A percentile compares a stretch with the other conserved stretches of the same genome.
These are phyloP conservation scores for Centropus bengalensis DNA, from an alignment of 2,113 vertebrate genomes.

Conservation along the genomic window DNA sequence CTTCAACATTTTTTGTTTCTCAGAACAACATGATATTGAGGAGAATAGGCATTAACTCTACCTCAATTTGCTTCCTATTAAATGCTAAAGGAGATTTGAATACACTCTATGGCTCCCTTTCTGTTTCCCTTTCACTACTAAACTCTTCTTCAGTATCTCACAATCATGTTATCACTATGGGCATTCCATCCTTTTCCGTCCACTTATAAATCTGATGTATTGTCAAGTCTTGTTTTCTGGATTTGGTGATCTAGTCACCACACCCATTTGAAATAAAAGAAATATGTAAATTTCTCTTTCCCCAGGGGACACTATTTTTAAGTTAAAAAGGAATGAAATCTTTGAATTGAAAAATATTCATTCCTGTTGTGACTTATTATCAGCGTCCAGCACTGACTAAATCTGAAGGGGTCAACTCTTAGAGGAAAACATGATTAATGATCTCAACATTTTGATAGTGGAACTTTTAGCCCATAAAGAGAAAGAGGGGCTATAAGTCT, in stretches of 20 bases:
- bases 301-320: background rate
- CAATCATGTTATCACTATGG: background rate
- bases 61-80: background rate
- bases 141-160: background rate
- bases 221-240: background rate
- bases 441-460: background rate
- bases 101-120: background rate
- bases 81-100: background rate
- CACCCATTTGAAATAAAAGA: background rate
- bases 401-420: constrained; percentile 6
- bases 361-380: background rate
- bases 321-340: background rate
- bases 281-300: background rate
- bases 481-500: constrained; percentile 29
- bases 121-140: background rate
- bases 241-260: background rate
- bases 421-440: constrained; percentile 15
- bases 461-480: constrained; percentile 28
- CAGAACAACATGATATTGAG: background rate
- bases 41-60: background rate
- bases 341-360: constrained; percentile 16
- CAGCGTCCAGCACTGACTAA: background rate
- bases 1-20: background rate
- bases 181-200: background rate
- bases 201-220: background rate